Base-by-base conservation (phyloP, 2,797 vertebrate genomes). In the Erethizon dorsatum region DNA sequence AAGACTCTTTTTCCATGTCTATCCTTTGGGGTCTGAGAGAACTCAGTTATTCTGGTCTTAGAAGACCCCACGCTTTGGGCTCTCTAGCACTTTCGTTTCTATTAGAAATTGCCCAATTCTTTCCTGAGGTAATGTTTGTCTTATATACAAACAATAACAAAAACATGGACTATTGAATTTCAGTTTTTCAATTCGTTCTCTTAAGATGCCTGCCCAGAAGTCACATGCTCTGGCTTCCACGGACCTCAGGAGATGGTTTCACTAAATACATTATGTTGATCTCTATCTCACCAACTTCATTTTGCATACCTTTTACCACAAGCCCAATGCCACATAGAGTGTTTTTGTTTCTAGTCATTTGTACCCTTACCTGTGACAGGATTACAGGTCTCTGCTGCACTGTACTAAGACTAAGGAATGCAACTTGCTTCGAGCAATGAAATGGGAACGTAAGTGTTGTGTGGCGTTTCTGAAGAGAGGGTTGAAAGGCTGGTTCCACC, bases 61-160 rank as follows among this genome's bases (percentile, higher is more conserved):
- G 1, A 90, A 88, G 45, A 61, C 1, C 22, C 1, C 54, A 54
- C 18, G 65, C 69, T 85, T 88, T 84, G 83, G 18, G 90, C 18
- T 77, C 37, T 84, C 14, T 52, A 4, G 52, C 67, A 15, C 63
- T 31, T 83, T 88, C 22, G 47, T 45, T 91, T 96, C 31, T 95
- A 69, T 18, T 89, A 7, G 5, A 67, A 94, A 89, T 87, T 77
- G 82, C 47, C 2, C 14, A 9, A 1, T 37, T 52, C 20, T 13
- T 14, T 41, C 45, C 37, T 57, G 37, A 73, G 59, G 12, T 78
- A 83, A 69, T 75, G 24, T 59, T 67, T 73, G 41, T 79, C 31
- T 56, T 92, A 20, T 88, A 88, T 90, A 75, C 3, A 52, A 37
- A 22, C 54, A 93, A 37, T 73, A 94, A 90, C 17, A 65, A 33